Evolutionary conservation across 64 coral and sea anemone species (phyloP), one percentile per base, ranked within the genome.

Genomic region (Platygyra sinensis): DNA sequence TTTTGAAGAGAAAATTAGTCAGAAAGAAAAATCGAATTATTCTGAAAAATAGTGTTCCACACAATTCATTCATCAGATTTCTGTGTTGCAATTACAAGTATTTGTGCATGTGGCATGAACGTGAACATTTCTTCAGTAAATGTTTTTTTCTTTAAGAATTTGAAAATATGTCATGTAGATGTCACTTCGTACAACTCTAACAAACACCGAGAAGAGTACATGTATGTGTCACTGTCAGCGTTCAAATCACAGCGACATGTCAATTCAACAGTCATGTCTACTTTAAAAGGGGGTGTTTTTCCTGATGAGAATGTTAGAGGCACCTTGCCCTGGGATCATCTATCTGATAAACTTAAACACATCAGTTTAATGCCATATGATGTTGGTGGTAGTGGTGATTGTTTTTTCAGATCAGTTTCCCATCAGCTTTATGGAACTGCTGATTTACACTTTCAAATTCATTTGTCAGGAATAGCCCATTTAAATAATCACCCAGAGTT

Each of bases 341-440:
- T 88, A 75, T 61, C 20, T 86, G 20, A 86, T n/a, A 67, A 62
- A 28, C 63, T 86, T 86, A 8, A n/a, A 32, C 15, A 18, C 19
- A 86, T 86, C 52, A 52, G 82, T 18, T 71, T 86, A 38, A 65
- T 86, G 59, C 63, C 63, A 57, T 29, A 71, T 71, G 82, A 86
- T 71, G 82, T 71, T 69, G 82, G 82, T 8, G 82, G 82, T 33
- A 57, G 1, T 86, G 82, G 82, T 69, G 82, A 86, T 67, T 86
- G 82, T 69, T 86, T 86, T 36, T 86, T 86, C 39, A 86, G 67
- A 64, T 67, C 82, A 86, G 82, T 86, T 65, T 86, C 82, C 67
- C 82, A 86, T 36, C 82, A 86, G 36, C 82, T 86, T 5, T 86
- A 86, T 86, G 62, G 82, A 71, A 71, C 61, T 86, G 82, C 61